phyloP scores from a whole-genome alignment of 2,888 invertebrate species.

The Dorcus hopei region DNA sequence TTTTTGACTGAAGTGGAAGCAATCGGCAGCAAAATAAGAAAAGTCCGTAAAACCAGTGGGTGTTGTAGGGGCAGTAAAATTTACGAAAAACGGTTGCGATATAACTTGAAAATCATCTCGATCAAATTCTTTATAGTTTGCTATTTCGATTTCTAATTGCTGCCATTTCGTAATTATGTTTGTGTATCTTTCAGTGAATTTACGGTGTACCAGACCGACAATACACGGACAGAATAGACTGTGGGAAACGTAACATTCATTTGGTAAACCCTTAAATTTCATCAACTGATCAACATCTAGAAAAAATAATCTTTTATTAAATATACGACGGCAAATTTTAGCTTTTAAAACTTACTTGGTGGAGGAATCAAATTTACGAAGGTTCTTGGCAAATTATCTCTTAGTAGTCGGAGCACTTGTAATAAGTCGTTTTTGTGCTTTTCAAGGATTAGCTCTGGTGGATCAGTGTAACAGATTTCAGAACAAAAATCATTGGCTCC shows the following conservation, averaged over 20 bases:
- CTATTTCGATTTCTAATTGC: slow-evolving; percentile 52
- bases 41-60: slow-evolving; percentile 50
- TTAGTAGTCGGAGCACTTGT: slow-evolving; percentile 51
- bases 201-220: slow-evolving; percentile 44
- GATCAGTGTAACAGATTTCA: slow-evolving; percentile 52
- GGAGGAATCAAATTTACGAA: slow-evolving; percentile 57
- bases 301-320: slow-evolving; percentile 5
- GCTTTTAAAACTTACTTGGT: slow-evolving; percentile 45
- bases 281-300: slow-evolving; percentile 48
- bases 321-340: not conserved
- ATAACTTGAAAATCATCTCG: slow-evolving; percentile 59
- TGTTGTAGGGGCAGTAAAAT: slow-evolving; percentile 47
- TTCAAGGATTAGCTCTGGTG: slow-evolving; percentile 46
- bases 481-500: slow-evolving; percentile 62
- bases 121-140: slow-evolving; percentile 48
- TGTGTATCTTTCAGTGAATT: slow-evolving; percentile 42
- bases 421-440: slow-evolving; percentile 53
- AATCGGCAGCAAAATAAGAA: slow-evolving; percentile 57
- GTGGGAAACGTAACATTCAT: slow-evolving; percentile 48
- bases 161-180: slow-evolving; percentile 56
- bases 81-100: slow-evolving; percentile 51
- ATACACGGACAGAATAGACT: slow-evolving; percentile 58
- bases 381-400: slow-evolving; percentile 59
- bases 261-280: slow-evolving; percentile 43
- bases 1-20: slow-evolving; percentile 63